Evolutionary conservation across 2,113 vertebrate species (phyloP), one percentile per base, ranked within the genome.

Genomic region (Phasianus colchicus): DNA sequence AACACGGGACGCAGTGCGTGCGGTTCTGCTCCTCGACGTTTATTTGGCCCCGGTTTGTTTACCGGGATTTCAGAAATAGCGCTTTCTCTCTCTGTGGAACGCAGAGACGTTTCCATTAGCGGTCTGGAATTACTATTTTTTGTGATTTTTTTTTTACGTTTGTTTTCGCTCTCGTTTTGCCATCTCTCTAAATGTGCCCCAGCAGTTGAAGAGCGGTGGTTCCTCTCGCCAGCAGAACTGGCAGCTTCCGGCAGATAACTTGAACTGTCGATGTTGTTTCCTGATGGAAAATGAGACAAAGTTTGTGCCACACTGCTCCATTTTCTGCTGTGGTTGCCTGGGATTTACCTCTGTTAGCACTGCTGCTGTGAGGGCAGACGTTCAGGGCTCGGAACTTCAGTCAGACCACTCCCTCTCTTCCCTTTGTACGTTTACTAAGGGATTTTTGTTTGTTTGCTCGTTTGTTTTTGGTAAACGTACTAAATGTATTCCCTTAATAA

Each of bases 181-280:
- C 10, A 30, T 30, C 70, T 73, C 86, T 9, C 63, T 36, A 13
- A 66, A 42, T 70, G 3, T 79, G 72, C 50, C 67, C 42, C 3
- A 5, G 38, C 12, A 70, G 65, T 38, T 79, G 30, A 10, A 14
- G 77, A 47, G 42, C 12, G 4, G 63, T 6, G 10, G 50, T 34
- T 70, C 40, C 70, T 34, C 40, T 83, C 9, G 1, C 54, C 45
- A 19, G 69, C 88, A 34, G 43, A 75, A 20, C 8, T 94, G 92
- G 89, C 89, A 92, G 89, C 87, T 91, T 79, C 85, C 38, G 54
- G 85, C 7, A 29, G 85, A 86, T 80, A 40, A 80, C 79, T 83
- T 57, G 85, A 83, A 73, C 48, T 29, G 52, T 69, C 30, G 0
- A 42, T 24, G 81, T 14, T 57, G 24, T 66, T 91, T 95, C 79